Conservation (phyloP, 2,888 invertebrate species). For the Sarcophaga rosellei region DNA sequence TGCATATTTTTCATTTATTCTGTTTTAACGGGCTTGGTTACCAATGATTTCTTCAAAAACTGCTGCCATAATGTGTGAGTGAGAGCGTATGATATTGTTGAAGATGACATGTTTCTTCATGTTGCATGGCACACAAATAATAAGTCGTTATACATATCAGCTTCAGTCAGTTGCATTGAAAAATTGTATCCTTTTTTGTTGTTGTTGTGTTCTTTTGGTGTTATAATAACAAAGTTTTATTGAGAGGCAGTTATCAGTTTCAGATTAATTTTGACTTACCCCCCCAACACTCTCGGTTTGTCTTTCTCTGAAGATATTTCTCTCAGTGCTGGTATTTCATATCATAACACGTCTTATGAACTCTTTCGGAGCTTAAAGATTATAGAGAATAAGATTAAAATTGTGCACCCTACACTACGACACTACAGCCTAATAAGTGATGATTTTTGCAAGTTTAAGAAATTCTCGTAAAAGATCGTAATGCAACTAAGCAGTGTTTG, state of each 20-base stretch:
- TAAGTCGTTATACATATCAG: slow-evolving; percentile 54
- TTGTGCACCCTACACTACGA: no score
- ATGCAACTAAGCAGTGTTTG: no score
- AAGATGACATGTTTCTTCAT: slow-evolving; percentile 62
- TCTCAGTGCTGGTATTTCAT: neutral
- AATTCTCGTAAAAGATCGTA: no score
- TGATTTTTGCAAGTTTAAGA: no score
- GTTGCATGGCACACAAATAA: slow-evolving; percentile 67
- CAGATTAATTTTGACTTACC: slow-evolving; percentile 38
- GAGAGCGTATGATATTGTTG: slow-evolving; percentile 16
- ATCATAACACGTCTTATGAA: slow-evolving; percentile 48
- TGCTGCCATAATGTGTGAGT: neutral
- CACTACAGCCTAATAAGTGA: no score
- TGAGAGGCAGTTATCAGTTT: slow-evolving; percentile 59
- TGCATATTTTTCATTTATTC: slow-evolving; percentile 67
- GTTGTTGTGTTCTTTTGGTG: slow-evolving; percentile 28
- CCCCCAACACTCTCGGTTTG: neutral
- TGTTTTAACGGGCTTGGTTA: slow-evolving; percentile 41
- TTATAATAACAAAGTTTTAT: slow-evolving; percentile 68
- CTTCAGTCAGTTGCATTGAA: slow-evolving; percentile 60
- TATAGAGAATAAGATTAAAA: neutral
- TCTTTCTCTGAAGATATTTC: slow-evolving; percentile 7
- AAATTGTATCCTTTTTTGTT: neutral
- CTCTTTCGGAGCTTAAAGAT: slow-evolving; percentile 32
- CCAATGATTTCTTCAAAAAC: slow-evolving; percentile 34